Base-by-base conservation (phyloP, 2,888 invertebrate genomes). In the Tenthredo livida region DNA sequence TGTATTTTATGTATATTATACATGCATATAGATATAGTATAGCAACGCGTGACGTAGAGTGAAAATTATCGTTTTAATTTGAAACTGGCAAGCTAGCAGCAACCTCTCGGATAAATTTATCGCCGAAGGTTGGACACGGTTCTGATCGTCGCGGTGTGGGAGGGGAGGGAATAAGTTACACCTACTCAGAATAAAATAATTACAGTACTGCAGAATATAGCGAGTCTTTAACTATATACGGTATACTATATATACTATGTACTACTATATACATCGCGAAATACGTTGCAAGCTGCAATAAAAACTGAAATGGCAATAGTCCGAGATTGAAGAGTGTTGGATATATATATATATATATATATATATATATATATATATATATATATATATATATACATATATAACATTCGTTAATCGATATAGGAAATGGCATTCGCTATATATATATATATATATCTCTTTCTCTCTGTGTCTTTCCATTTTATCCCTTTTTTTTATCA, bases 51-150 rank as follows among this genome's bases (percentile, higher is more conserved):
- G 9, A 73, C 2, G 21, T 25, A 15, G 58, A 78, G 37, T 78
- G 78, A 58, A 78, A 78, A 78, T 58, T 58, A 78, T 78, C 58
- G 78, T 58, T 58, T 78, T 58, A 78, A 78, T 78, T 78, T 78
- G 37, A 78, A 78, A 78, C 58, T 29, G 58, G 54, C 37, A n/a
- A 37, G 54, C 10, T 21, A 5, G 2, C 2, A 29, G 37, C 54
- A 78, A n/a, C 21, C 17, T 58, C 47, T 17, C 9, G 72, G 37
- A 33, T 37, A 43, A 40, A 78, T 78, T 78, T 78, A 78, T 78
- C 12, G 21, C 21, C 72, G 4, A 72, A 72, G n/a, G 61, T n/a
- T 61, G 61, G 21, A 21, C 61, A 3, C 10, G 61, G 9, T n/a
- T 61, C n/a, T 50, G 50, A n/a, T 65, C 65, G 65, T 25, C 25